phyloP scores from a whole-genome alignment of 2,797 vertebrate genomes.

The Aphelocoma californica region DNA sequence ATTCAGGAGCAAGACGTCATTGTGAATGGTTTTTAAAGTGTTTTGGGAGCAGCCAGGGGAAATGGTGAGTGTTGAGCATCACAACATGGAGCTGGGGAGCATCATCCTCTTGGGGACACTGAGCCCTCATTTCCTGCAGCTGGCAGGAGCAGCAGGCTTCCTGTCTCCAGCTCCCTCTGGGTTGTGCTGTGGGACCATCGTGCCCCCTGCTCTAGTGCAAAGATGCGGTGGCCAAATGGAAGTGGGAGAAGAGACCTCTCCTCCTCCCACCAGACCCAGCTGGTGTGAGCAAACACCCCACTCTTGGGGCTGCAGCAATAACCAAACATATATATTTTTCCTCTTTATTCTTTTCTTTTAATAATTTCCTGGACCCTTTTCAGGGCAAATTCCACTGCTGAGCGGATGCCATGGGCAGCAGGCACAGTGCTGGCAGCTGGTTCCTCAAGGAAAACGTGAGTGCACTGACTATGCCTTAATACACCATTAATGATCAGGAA shows the following conservation, averaged over 20 bases:
- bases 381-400: background rate
- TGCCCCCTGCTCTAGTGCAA: accelerated
- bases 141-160: background rate
- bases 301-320: background rate
- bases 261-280: background rate
- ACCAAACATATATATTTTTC: background rate
- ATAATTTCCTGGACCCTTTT: background rate
- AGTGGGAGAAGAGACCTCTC: background rate
- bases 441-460: background rate
- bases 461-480: background rate
- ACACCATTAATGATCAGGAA: background rate
- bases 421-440: background rate
- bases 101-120: accelerated
- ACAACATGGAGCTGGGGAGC: background rate
- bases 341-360: background rate
- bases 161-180: background rate
- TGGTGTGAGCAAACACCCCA: background rate
- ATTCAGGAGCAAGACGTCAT: background rate
- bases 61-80: background rate
- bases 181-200: accelerated
- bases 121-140: background rate
- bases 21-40: background rate
- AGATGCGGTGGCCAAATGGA: accelerated
- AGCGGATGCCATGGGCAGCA: background rate
- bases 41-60: background rate